phyloP scores from a whole-genome alignment of 2,888 invertebrate genomes.

The Linyphia triangularis region DNA sequence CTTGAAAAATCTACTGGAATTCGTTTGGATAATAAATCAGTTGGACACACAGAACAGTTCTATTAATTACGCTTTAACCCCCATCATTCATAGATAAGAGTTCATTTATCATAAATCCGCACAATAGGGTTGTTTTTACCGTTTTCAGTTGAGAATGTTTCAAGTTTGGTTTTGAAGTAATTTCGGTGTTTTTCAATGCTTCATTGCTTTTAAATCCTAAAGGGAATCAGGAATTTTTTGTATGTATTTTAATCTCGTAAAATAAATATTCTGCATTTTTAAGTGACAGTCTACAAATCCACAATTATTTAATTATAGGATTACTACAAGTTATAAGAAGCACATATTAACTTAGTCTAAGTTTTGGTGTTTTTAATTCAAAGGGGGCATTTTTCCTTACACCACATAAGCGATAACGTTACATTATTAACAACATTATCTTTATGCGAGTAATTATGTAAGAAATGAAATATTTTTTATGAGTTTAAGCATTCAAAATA shows the following conservation, averaged over 20 bases:
- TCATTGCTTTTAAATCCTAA: neutral
- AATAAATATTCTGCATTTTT: too few relatives aligned
- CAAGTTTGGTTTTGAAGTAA: neutral
- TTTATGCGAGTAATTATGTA: too few relatives aligned
- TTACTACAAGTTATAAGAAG: too few relatives aligned
- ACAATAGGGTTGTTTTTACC: neutral
- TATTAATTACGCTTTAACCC: slow-evolving; percentile 48
- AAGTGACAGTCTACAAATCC: too few relatives aligned
- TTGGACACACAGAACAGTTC: slow-evolving; percentile 30
- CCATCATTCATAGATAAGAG: slow-evolving; percentile 24
- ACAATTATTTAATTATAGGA: too few relatives aligned
- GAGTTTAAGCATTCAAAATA: too few relatives aligned
- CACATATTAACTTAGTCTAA: too few relatives aligned
- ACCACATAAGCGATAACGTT: too few relatives aligned
- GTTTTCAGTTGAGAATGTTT: neutral
- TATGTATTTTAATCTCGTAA: neutral
- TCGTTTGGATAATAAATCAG: slow-evolving; percentile 57
- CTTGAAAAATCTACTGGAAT: slow-evolving; percentile 42
- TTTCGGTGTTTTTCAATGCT: neutral
- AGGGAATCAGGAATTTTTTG: neutral
- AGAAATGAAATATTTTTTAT: too few relatives aligned
- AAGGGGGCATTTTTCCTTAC: too few relatives aligned
- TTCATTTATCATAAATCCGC: slow-evolving; percentile 32
- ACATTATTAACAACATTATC: too few relatives aligned
- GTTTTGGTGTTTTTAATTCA: too few relatives aligned